These are phyloP conservation scores for Clarias fuscus DNA, from an alignment of 2,797 vertebrate genomes.

Conservation along the genomic window DNA sequence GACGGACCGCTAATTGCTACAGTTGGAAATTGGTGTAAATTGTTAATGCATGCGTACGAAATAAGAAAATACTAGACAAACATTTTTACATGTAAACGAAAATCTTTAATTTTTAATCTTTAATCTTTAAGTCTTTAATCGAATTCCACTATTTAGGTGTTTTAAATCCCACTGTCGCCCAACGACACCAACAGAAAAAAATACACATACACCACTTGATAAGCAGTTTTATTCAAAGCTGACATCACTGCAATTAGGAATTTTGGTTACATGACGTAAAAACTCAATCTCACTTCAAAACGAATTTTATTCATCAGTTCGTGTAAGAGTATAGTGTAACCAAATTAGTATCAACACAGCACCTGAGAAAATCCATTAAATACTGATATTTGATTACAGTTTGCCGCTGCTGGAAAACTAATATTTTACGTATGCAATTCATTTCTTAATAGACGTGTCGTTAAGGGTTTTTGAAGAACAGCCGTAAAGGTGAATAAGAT, in stretches of 20 bases:
- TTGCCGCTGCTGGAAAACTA: background rate
- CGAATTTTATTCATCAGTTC: background rate
- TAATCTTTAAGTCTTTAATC: no score
- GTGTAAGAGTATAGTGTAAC: background rate
- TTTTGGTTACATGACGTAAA: background rate
- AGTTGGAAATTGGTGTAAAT: conserved; percentile 28
- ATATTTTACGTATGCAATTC: background rate
- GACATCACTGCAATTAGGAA: background rate
- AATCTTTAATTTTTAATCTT: no score
- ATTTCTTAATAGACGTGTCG: background rate
- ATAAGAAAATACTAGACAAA: background rate
- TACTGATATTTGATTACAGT: background rate
- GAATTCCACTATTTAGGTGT: background rate
- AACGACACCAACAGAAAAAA: background rate
- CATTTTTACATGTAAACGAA: background rate
- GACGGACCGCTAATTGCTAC: conserved; percentile 35
- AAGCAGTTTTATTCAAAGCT: background rate
- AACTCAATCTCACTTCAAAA: background rate
- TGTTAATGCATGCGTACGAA: background rate
- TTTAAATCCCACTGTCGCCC: background rate
- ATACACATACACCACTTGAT: background rate
- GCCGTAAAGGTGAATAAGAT: conserved; percentile 20
- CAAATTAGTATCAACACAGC: background rate
- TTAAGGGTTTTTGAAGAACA: background rate
- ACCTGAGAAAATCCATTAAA: background rate